Base-by-base conservation (phyloP, 2,797 vertebrate genomes). In the Dicrostonyx torquatus region DNA sequence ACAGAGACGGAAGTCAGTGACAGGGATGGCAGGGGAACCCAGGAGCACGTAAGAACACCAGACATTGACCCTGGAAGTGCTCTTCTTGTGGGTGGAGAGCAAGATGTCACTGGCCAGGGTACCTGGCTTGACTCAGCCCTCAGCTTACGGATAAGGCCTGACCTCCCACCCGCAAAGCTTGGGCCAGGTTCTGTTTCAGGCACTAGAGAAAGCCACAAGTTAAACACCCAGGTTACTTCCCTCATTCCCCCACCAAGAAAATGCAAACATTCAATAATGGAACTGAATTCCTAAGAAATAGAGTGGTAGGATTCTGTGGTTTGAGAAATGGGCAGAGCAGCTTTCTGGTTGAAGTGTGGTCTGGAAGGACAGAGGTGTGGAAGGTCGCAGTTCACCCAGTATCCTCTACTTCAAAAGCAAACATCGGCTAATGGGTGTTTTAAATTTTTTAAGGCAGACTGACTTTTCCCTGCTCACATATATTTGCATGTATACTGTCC, bases 261-360 rank as follows among this genome's bases (percentile, higher is more conserved):
- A 40, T 45, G 24, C 9, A n/a, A 84, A 75, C 85, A 73, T 85
- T 94, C 66, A 80, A 29, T 91, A 53, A 68, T n/a, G 22, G 4
- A 89, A 55, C 37, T 91, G 64, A 89, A 83, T 90, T 94, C 72
- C 83, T 96, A 20, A 87, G 93, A 58, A 72, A 86, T 11, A 78
- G 0, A 48, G 80, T 78, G 12, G 75, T 89, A 77, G 53, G 20
- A 77, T 92, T 89, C 70, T 40, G 79, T 79, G 17, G 18, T 72
- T 89, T 92, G 76, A 60, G n/a, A 91, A 75, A 45, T 31, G 43
- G 78, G 12, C 9, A 73, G 26, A 48, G 43, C 66, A 29, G 24
- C 87, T 40, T 75, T 70, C 37, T 50, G 34, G n/a, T 62, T 6
- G 3, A 34, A 87, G 40, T 66, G 3, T 73, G 29, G 34, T 75